Evolutionary conservation across 2,113 vertebrate genomes (phyloP), one percentile per base, ranked within the genome.

Genomic region (Butorides virescens): DNA sequence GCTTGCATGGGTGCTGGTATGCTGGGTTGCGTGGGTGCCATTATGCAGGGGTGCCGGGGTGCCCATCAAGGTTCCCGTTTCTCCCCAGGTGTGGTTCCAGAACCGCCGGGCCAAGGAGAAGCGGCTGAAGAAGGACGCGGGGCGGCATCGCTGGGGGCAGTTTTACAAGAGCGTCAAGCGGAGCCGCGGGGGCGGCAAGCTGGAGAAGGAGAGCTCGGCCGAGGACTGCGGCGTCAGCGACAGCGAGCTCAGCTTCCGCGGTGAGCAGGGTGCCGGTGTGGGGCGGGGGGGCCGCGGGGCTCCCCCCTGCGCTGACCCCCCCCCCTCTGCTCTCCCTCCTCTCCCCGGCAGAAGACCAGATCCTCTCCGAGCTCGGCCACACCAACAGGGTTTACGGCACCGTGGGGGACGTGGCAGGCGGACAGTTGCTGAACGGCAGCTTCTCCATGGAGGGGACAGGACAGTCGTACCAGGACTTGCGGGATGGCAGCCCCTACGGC

Each of bases 71-170:
- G 4, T 42, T 29, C n/a, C 83, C 25, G 2, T 44, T n/a, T 68
- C 25, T 62, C 26, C 68, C 52, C 97, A 99, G 99, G 99, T 99
- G 39, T 99, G 99, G 99, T 99, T 99, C 97, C 99, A 99, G 98
- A 99, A 99, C 98, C 97, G 99, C 53, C 97, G 99, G 87, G 99
- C 99, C 68, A 99, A 99, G 95, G 99, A 99, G 97, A 99, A 99
- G 92, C 98, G 99, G 5, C 96, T 99, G 97, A 99, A 99, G 98
- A 99, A 99, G 97, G 99, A 99, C 0, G 99, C 99, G 0, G 99
- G 99, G 21, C 98, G 99, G 47, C 99, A 99, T 49, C 99, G 99
- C 95, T 99, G 99, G 99, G 99, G 99, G 5, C 99, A 99, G 97
- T 99, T 99, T 97, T 99, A 99, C 82, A 99, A 99, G 97, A 99